A percentile compares a stretch with the other conserved stretches of the same genome.
Conservation (phyloP, 1,140 invertebrate species). For the Zaprionus inermis region DNA sequence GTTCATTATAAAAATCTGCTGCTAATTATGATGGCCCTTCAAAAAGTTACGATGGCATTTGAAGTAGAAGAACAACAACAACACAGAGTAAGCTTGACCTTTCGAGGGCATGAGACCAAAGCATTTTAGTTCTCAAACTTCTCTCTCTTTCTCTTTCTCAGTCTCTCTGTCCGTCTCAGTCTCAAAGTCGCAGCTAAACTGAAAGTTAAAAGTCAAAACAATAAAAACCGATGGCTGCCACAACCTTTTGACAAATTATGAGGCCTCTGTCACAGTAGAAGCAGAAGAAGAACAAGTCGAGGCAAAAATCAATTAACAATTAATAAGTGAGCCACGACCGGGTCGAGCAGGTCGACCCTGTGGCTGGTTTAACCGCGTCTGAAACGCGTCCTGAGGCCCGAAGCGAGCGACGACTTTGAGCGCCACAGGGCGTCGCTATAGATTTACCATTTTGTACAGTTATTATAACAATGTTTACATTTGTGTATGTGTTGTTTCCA, state of each 20-base stretch:
- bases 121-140: conserved; percentile 18
- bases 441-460: background rate
- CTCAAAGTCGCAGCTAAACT: background rate
- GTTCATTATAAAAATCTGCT: conserved; percentile 44
- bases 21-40: conserved; percentile 77
- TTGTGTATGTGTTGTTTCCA: background rate
- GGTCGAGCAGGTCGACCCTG: too few relatives aligned
- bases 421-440: conserved; percentile 23
- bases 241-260: conserved; percentile 69
- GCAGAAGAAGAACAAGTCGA: too few relatives aligned
- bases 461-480: conserved; percentile 30
- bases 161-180: too few relatives aligned
- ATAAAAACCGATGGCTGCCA: conserved; percentile 29
- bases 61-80: conserved; percentile 27
- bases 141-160: background rate
- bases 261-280: conserved; percentile 22
- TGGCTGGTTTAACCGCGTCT: conserved; percentile 34
- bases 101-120: conserved; percentile 70
- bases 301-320: conserved; percentile 71
- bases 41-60: conserved; percentile 45
- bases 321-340: conserved; percentile 54
- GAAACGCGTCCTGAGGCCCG: conserved; percentile 28
- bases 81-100: conserved; percentile 49
- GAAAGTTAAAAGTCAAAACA: conserved; percentile 43
- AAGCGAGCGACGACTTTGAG: background rate